phyloP scores from a whole-genome alignment of 2,888 invertebrate genomes.

The Drosophila conformis region DNA sequence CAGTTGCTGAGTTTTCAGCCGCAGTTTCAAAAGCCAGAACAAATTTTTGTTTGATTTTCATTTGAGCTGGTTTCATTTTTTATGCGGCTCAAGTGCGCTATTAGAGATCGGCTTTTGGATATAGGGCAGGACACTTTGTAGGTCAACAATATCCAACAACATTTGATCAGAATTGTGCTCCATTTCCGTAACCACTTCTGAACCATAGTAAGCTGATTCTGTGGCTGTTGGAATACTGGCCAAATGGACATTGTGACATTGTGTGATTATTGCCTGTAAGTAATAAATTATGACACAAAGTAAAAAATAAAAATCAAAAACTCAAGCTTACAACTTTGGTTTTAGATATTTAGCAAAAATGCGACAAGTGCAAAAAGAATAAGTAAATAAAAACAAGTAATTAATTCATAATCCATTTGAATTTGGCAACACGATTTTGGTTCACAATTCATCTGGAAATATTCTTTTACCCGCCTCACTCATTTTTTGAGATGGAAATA shows the following conservation, averaged over 20 bases:
- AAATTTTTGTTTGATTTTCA: too few species aligned
- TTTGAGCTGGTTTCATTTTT: too few species aligned
- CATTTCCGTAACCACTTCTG: background rate
- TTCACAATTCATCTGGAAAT: background rate
- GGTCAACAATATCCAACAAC: background rate
- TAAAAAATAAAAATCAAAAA: too few species aligned
- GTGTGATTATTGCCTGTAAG: background rate
- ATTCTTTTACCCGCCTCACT: background rate
- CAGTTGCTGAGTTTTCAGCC: background rate
- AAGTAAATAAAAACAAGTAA: background rate
- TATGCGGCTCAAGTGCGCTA: background rate
- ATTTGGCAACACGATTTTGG: background rate
- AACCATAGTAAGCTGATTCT: background rate
- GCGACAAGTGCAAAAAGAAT: background rate
- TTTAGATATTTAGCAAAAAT: too few species aligned
- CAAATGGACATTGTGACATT: too few species aligned
- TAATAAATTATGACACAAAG: background rate
- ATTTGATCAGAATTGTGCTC: background rate
- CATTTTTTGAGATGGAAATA: background rate
- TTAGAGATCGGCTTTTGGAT: background rate
- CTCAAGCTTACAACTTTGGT: too few species aligned
- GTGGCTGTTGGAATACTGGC: background rate
- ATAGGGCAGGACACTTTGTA: background rate
- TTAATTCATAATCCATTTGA: background rate
- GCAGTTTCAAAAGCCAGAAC: too few species aligned